Base-by-base conservation (phyloP, 64 coral and sea anemone genomes). In the Stichodactyla helianthus region DNA sequence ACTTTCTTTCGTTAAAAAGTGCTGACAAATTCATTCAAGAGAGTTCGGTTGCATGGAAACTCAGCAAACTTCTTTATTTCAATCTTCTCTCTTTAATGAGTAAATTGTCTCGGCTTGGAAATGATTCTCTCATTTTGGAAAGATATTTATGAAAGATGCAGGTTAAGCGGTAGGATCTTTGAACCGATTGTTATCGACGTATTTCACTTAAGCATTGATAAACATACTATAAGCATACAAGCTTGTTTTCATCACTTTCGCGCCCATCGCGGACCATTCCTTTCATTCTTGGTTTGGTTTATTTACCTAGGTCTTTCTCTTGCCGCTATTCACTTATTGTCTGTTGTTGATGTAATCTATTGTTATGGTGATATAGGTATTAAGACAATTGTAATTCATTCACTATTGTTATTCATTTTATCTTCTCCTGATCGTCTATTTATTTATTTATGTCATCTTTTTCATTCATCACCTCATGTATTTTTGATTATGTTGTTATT, bases 401-500 rank as follows among this genome's bases (percentile, higher is more conserved):
- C 82, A 71, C 59, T 78, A 85, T 93, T 97, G 90, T 97, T 93
- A 93, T 97, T 93, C 94, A 97, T 79, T 90, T 93, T 97, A 93
- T 97, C 94, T 97, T 82, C 86, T 90, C 91, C 93, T 97, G 94
- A 97, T 97, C 94, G 88, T 88, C 91, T 84, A 97, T 97, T 93
- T 97, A 97, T 97, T 97, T 97, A 97, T 97, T 97, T 93, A 97
- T 97, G 94, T 97, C 94, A 97, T 97, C 91, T 79, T 60, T 90
- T 83, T 84, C 88, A 93, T 97, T 93, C 94, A 97, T 90, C 88
- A 62, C 58, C 91, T 93, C 94, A 97, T 97, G 94, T 93, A 97
- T 97, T 90, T 97, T 97, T 90, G 92, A 97, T 97, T 93, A 90
- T 93, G 94, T 97, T 97, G 94, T 97, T 97, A 97, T 93, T 92